These are phyloP conservation scores for Eurois occulta DNA, from an alignment of 2,888 invertebrate genomes.

Conservation along the genomic window DNA sequence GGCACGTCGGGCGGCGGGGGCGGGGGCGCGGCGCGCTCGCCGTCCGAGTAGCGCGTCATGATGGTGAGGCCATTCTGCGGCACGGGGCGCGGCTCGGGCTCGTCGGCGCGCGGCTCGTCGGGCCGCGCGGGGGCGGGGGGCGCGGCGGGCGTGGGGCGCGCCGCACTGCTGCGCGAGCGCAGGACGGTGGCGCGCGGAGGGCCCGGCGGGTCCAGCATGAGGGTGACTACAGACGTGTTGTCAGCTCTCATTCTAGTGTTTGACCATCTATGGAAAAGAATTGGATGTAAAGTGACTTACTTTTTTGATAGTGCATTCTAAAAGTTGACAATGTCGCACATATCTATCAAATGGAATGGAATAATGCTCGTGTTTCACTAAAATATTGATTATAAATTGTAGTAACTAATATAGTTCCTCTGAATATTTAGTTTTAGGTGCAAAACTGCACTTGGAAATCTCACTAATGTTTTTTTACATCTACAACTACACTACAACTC, in stretches of 20 bases:
- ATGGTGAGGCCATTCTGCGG: constrained; percentile 88
- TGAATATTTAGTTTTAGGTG: background rate
- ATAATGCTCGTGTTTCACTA: background rate
- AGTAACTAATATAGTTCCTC: background rate
- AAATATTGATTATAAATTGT: background rate
- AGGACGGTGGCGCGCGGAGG: constrained; percentile 93
- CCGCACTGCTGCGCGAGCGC: constrained; percentile 79
- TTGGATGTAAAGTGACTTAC: background rate
- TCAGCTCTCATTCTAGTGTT: constrained; percentile 97
- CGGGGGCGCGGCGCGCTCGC: constrained; percentile 74
- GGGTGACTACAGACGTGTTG: constrained; percentile 97
- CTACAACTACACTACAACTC: background rate
- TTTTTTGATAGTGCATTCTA: background rate
- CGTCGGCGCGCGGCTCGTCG: constrained; percentile 46
- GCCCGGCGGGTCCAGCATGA: constrained; percentile 97
- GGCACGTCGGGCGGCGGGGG: constrained; percentile 72
- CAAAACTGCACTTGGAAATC: background rate
- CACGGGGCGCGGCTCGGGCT: constrained; percentile 68
- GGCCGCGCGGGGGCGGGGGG: constrained; percentile 59
- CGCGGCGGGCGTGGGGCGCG: constrained; percentile 62
- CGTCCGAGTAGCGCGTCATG: constrained; percentile 87
- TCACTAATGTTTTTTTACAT: background rate
- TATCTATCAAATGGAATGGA: background rate
- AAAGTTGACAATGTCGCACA: background rate
- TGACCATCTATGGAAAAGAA: constrained; percentile 92